A percentile compares a stretch with the other conserved stretches of the same genome.
Conservation (phyloP, 2,797 vertebrate genomes). For the Bradypodion pumilum region DNA sequence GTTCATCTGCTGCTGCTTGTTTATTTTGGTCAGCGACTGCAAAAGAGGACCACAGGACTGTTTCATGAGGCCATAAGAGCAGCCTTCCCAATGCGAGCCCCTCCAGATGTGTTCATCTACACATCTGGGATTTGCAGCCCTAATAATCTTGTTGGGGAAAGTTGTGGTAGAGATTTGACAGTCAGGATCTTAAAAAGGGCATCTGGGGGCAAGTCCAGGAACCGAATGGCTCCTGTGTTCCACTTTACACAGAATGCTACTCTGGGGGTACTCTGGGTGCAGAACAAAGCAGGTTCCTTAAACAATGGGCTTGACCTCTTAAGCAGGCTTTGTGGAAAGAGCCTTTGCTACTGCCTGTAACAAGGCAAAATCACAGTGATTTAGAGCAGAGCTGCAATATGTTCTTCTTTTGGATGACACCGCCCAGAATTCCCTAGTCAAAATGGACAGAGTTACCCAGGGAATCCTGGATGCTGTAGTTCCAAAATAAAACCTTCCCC, state of each 20-base stretch:
- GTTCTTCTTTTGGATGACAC: not conserved
- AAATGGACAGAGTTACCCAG: not conserved
- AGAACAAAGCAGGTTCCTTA: not conserved
- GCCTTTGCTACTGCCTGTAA: not conserved
- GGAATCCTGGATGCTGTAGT: not conserved
- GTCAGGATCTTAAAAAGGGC: no score
- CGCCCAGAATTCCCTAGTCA: not conserved
- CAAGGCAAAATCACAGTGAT: not conserved
- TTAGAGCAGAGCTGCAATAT: not conserved
- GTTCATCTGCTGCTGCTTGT: not conserved
- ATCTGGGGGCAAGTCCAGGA: no score
- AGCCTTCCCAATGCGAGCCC: not conserved
- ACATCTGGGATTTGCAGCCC: not conserved
- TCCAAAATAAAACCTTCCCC: not conserved
- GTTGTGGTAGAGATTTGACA: not conserved
- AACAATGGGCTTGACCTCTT: not conserved
- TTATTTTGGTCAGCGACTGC: not conserved
- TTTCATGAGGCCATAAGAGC: not conserved
- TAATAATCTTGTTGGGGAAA: not conserved
- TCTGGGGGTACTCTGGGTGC: not conserved
- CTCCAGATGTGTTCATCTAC: not conserved
- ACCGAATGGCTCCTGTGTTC: not conserved
- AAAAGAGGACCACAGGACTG: not conserved
- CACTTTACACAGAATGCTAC: not conserved
- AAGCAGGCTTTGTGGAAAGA: not conserved